These are phyloP conservation scores for Hyalella azteca DNA, from an alignment of 2,888 invertebrate genomes.

Conservation along the genomic window DNA sequence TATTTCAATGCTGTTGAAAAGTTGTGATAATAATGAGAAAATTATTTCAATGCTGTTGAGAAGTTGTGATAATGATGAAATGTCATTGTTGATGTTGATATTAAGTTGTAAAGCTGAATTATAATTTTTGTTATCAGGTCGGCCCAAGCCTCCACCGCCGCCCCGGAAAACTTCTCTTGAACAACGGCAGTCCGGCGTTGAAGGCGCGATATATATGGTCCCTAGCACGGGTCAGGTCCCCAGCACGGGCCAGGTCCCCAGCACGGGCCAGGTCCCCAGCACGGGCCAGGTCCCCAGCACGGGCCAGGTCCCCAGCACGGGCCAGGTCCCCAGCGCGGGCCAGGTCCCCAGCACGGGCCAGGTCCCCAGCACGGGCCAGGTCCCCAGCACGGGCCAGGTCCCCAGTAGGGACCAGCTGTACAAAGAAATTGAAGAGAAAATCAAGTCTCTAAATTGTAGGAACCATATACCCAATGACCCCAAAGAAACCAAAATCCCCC, in stretches of 20 bases:
- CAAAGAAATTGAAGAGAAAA: not conserved
- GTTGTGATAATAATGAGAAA: too few species aligned
- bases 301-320: not conserved
- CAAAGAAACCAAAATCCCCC: not conserved
- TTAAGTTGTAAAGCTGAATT: too few species aligned
- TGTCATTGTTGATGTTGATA: too few species aligned
- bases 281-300: not conserved
- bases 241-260: not conserved
- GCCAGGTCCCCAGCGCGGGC: too few species aligned
- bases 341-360: not conserved
- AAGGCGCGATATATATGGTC: not conserved
- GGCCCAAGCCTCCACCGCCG: slow-evolving; percentile 56
- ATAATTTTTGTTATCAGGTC: slow-evolving; percentile 42
- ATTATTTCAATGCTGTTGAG: too few species aligned
- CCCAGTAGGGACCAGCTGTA: not conserved
- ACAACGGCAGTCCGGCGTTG: not conserved
- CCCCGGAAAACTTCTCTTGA: slow-evolving; percentile 55
- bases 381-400: not conserved
- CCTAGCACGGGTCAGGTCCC: not conserved
- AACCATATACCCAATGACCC: not conserved
- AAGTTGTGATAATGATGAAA: too few species aligned
- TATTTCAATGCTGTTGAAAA: too few species aligned
- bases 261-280: not conserved
- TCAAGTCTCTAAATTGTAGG: not conserved
- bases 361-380: not conserved